Base-by-base conservation (phyloP, 2,888 invertebrate species). In the Ophraella communa region DNA sequence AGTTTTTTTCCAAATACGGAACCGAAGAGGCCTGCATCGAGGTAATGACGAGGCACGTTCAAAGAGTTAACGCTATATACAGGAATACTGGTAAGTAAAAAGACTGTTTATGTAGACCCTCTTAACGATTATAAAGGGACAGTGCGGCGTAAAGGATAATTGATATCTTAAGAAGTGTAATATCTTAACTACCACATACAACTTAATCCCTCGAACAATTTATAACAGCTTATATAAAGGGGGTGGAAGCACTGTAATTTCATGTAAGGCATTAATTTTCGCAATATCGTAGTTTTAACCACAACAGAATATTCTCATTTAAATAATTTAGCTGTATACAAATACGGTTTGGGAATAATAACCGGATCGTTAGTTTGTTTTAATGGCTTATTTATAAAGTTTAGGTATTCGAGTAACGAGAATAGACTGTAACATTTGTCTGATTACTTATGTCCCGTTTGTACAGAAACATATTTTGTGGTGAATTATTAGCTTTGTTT, bases 1-100 rank as follows among this genome's bases (percentile, higher is more conserved):
- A 96, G 83, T 95, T 99, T 83, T 98, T 93, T 84, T 91, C 95
- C 79, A 91, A 95, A 83, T 95, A 97, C 83, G 95, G 94, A 61
- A 92, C 94, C 2, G 95, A 95, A 77, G 96, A 96, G 80, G 93
- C 95, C 1, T 95, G 96, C 80, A 95, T 96, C 72, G 96, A 96
- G 82, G 94, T 95, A 65, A 95, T 97, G 88, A 96, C 96, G 5
- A 86, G 95, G 57, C 96, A 96, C 81, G 96, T 96, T 30, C 96
- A 96, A 81, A 88, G 95, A 79, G 95, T 96, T 71, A 96, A 96
- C 82, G 88, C 91, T 21, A 94, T 94, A 76, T 94, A 94, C 80
- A 91, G 89, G 83, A 90, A 89, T 74, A 94, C 94, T 76, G 93
- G 93, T 92, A 81, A 83, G 62, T 53, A n/a, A n/a, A n/a, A n/a